Evolutionary conservation across 2,797 vertebrate species (phyloP), one percentile per base, ranked within the genome.

Genomic region (Acomys russatus): DNA sequence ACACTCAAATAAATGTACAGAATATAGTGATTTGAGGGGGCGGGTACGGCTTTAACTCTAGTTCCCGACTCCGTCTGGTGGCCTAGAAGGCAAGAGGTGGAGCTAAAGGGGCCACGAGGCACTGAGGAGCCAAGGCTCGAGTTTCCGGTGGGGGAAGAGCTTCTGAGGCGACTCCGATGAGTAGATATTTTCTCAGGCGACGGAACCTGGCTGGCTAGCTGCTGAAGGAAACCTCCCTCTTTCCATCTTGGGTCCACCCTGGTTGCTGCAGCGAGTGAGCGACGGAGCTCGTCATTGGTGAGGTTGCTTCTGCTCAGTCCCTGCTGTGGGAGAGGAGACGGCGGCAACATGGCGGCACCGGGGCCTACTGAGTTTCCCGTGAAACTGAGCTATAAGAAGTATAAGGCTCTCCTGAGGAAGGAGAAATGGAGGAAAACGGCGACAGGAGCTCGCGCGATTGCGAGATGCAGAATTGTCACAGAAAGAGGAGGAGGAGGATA

Each of bases 341-440:
- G 70, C 0, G 51, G 22, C 12, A 90, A 96, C 18, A 97, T 98
- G 97, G 97, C 94, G 25, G 82, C 64, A 9, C 70, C 93, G 1
- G 93, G 0, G 12, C 90, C 4, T 2, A 0, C 8, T 1, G 1
- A 17, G 44, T 33, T 94, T 80, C 38, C 59, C 0, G 82, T 70
- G 82, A 97, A 95, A 80, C 71, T 10, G 0, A 99, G 99, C 97
- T 99, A 99, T 96, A 99, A 99, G 96, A 99, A 99, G 97, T 98
- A 99, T 92, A 98, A 98, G 96, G 99, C 99, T 59, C 97, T 98
- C 85, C 96, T 99, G 95, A 99, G 99, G 98, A 99, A 99, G 98
- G 99, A 99, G 92, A 99, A 99, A 96, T 98, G 99, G 20, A 99
- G 99, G 98, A n/a, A 99, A 98, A 95, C 99, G 99, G 98, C 99